Conservation (phyloP, 1,140 invertebrate genomes). For the Zaprionus capensis region DNA sequence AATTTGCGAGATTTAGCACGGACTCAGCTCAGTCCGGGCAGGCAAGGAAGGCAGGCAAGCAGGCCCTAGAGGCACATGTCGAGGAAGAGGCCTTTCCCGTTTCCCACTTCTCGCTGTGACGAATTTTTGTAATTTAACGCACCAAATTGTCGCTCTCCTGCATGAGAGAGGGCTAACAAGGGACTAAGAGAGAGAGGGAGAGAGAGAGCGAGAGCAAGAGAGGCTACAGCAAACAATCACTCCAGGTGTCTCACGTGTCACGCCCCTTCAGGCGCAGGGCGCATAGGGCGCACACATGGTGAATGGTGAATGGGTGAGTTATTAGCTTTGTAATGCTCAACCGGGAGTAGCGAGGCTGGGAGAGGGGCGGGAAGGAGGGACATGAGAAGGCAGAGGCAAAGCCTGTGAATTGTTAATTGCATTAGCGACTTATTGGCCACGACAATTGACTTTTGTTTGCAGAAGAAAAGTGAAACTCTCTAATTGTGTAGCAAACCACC, state of each 20-base stretch:
- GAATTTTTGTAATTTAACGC: constrained; percentile 83
- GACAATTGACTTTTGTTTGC: constrained; percentile 73
- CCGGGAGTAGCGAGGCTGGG: neutral
- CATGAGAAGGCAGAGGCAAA: neutral
- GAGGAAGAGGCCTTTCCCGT: neutral
- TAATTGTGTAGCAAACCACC: constrained; percentile 60
- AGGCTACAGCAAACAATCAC: constrained; percentile 66
- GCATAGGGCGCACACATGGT: constrained; percentile 30
- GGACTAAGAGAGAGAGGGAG: neutral
- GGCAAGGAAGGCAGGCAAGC: neutral
- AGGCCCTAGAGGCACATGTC: constrained; percentile 44
- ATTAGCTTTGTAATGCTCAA: constrained; percentile 43
- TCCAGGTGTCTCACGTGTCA: constrained; percentile 84
- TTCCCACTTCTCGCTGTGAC: constrained; percentile 56
- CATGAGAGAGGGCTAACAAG: neutral
- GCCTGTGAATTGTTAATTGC: constrained; percentile 78
- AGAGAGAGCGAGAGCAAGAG: neutral
- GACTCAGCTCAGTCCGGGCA: neutral
- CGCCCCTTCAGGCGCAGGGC: constrained; percentile 57
- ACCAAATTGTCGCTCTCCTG: constrained; percentile 74
- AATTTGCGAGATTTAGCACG: constrained; percentile 74
- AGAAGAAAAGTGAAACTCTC: constrained; percentile 31
- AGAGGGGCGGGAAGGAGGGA: neutral
- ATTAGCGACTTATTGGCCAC: constrained; percentile 78
- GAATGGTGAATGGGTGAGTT: constrained; percentile 61